Percentiles rank a stretch among this genome's conserved stretches.
phyloP scores from a whole-genome alignment of 2,797 vertebrate species.

The Notolepis coatsorum region DNA sequence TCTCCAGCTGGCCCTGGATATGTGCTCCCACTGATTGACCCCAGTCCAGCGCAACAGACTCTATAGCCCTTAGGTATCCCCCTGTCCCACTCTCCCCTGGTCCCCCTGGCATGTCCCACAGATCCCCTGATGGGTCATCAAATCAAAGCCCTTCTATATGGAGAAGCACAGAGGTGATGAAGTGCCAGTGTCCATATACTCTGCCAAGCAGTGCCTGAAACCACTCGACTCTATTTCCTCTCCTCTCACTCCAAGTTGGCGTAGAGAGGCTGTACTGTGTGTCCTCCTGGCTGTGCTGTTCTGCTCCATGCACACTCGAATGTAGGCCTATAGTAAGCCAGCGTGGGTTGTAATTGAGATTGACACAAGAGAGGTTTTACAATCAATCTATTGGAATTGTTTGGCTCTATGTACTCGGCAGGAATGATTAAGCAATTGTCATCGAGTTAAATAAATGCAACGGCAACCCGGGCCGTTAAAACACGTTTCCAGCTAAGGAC shows the following conservation, averaged over 20 bases:
- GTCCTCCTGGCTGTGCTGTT: slow-evolving; percentile 8
- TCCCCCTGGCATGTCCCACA: slow-evolving; percentile 60
- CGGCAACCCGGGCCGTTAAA: slow-evolving; percentile 74
- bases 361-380: slow-evolving; percentile 70
- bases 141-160: slow-evolving; percentile 66
- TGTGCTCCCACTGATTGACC: slow-evolving; percentile 66
- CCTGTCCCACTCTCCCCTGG: slow-evolving; percentile 35
- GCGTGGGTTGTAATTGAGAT: slow-evolving; percentile 61
- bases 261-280: slow-evolving; percentile 16
- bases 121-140: slow-evolving; percentile 78
- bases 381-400: slow-evolving; percentile 71
- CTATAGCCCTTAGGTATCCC: slow-evolving; percentile 61
- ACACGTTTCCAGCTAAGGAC: slow-evolving; percentile 80
- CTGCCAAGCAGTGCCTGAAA: background rate
- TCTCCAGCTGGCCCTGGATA: slow-evolving; percentile 75
- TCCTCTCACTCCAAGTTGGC: slow-evolving; percentile 30
- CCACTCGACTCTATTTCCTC: slow-evolving; percentile 6
- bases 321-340: slow-evolving; percentile 25
- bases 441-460: slow-evolving; percentile 73
- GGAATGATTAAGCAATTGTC: slow-evolving; percentile 78
- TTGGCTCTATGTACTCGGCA: slow-evolving; percentile 74
- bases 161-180: slow-evolving; percentile 60
- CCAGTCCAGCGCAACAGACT: slow-evolving; percentile 72
- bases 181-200: slow-evolving; percentile 33
- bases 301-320: slow-evolving; percentile 29